A percentile compares a stretch with the other conserved stretches of the same genome.
Evolutionary conservation across 2,797 vertebrate species (phyloP).

Genomic region (Octomys mimax): DNA sequence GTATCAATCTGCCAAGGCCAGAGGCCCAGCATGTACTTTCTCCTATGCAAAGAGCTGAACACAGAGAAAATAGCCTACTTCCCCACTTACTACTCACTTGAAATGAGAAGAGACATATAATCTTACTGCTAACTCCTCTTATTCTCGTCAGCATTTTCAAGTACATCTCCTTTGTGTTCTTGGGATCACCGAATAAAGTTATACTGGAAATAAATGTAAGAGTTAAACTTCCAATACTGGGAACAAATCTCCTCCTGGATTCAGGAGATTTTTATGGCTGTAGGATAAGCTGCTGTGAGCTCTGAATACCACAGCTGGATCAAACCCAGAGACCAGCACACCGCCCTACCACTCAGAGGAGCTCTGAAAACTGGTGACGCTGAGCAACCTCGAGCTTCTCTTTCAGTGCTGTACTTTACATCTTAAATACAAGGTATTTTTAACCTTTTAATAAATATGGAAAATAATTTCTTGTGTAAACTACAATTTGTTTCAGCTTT

Average conservation of each 20-base stretch:
- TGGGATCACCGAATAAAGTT: constrained; percentile 6
- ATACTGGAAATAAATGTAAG: constrained; percentile 1
- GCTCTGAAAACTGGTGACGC: not conserved
- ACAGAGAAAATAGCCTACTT: constrained; percentile 13
- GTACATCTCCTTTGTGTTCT: not conserved
- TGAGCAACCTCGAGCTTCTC: not conserved
- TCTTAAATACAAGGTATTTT: not conserved
- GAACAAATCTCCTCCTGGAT: not conserved
- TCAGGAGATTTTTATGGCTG: not conserved
- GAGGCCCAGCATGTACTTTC: not conserved
- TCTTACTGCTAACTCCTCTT: not conserved
- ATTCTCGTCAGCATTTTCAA: not conserved
- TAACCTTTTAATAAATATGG: constrained; percentile 35
- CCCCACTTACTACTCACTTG: not conserved
- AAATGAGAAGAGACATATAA: not conserved
- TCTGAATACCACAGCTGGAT: not conserved
- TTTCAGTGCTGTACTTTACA: not conserved
- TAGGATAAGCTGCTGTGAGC: not conserved
- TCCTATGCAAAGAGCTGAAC: not conserved
- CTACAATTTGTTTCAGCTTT: constrained; percentile 58
- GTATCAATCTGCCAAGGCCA: not conserved
- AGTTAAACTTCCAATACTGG: not conserved
- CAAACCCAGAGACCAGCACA: not conserved
- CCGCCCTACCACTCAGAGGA: not conserved
- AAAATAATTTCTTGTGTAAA: constrained; percentile 62